phyloP scores from a whole-genome alignment of 2,113 vertebrate genomes.

The Perca fluviatilis region DNA sequence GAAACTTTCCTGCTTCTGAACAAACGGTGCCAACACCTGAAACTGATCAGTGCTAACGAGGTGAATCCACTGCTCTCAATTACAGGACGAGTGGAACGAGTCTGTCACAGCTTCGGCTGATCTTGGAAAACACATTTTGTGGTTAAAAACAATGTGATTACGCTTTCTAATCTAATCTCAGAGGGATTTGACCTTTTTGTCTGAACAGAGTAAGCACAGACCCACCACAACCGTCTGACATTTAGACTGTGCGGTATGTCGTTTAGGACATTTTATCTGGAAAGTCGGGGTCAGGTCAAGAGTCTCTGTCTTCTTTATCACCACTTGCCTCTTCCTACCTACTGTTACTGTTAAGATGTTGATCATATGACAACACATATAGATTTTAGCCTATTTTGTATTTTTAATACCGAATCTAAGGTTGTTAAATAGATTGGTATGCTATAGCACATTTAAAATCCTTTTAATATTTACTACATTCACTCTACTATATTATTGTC shows the following conservation, averaged over 20 bases:
- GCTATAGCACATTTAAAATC: too few relatives aligned
- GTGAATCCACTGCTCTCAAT: background rate
- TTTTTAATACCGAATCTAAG: background rate
- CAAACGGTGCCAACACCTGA: slow-evolving; percentile 18
- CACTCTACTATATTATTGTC: too few relatives aligned
- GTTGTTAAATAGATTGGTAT: too few relatives aligned
- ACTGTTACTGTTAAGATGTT: background rate
- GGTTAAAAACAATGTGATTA: background rate
- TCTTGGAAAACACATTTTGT: background rate
- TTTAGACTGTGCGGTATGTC: background rate
- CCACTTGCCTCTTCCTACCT: background rate
- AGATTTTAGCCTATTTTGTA: background rate
- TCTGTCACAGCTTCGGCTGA: background rate
- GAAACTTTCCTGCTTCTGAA: background rate
- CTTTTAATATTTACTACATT: too few relatives aligned
- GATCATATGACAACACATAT: background rate
- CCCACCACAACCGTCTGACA: background rate
- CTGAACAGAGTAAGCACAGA: background rate
- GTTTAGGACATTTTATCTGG: background rate
- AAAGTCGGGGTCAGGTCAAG: background rate
- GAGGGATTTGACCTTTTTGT: background rate
- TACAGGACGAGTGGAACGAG: background rate
- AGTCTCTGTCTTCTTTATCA: background rate
- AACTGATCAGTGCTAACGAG: background rate
- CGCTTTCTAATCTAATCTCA: background rate